Base-by-base conservation (phyloP, 2,113 vertebrate species). In the Saimiri boliviensis region DNA sequence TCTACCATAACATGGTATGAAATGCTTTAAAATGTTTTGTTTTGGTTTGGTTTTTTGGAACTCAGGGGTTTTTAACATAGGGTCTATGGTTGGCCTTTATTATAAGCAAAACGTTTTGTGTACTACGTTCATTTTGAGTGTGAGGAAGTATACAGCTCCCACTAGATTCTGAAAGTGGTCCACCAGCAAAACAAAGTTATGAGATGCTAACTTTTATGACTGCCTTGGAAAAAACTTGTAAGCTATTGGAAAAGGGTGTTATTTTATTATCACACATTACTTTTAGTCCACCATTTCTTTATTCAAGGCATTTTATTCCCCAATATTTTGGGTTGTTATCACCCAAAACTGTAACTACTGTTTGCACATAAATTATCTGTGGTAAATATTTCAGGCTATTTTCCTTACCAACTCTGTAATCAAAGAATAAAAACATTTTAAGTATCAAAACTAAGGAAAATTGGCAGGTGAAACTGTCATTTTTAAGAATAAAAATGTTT, bases 341-440 rank as follows among this genome's bases (percentile, higher is more conserved):
- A 74, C 73, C 82, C 40, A 20, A 32, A 89, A 86, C 23, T 58
- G 45, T 0, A 10, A 71, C 16, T 23, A 74, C 35, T 70, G 35
- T 56, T 42, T 23, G 23, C 35, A 95, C 2, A 40, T 30, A 23
- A 89, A 86, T 70, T 49, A 56, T 42, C n/a, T 60, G 7, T 35
- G 49, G 70, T 87, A 74, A 74, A 16, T 52, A 96, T 20, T 27
- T 45, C 63, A 35, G 14, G 76, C 25, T 32, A 54, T 16, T 71
- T 74, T 80, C 56, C 35, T 83, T 47, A 77, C 19, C 73, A 86
- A 74, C 66, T 45, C 30, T 45, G 14, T 17, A 47, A 40, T 58
- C 54, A 80, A 58, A 80, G 32, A 83, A 95, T 45, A 13, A 86
- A 97, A 89, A 91, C 2, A 60, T 58, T 86, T 79, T 68, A 91